Evolutionary conservation across 2,113 vertebrate genomes (phyloP).

Genomic region (Elaphurus davidianus): DNA sequence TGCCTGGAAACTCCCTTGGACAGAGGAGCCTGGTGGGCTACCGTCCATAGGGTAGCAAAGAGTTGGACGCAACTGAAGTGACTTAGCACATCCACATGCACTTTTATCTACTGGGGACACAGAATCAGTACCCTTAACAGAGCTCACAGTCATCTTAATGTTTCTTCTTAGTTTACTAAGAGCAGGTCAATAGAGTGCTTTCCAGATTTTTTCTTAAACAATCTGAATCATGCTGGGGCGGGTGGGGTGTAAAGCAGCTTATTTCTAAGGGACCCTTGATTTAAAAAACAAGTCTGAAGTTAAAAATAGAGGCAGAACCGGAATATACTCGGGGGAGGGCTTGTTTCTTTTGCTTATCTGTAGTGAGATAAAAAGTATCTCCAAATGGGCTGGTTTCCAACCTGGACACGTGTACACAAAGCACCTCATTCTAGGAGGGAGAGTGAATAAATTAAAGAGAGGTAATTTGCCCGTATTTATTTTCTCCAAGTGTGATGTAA

Average conservation of each 20-base stretch:
- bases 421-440: not conserved
- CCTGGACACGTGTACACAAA: not conserved
- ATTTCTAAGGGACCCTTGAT: not conserved
- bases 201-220: not conserved
- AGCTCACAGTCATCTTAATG: not conserved
- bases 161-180: not conserved
- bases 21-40: not conserved
- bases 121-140: not conserved
- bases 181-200: not conserved
- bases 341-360: constrained; percentile 49
- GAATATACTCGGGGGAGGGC: not conserved
- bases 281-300: not conserved
- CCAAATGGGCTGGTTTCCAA: constrained; percentile 32
- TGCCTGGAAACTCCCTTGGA: not conserved
- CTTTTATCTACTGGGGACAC: not conserved
- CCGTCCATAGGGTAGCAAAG: not conserved
- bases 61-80: not conserved
- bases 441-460: not conserved
- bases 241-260: not conserved
- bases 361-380: not conserved
- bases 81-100: not conserved
- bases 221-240: not conserved
- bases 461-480: not conserved
- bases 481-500: not conserved
- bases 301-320: not conserved